Conservation (phyloP, 2,113 vertebrate species). For the Pheucticus melanocephalus region DNA sequence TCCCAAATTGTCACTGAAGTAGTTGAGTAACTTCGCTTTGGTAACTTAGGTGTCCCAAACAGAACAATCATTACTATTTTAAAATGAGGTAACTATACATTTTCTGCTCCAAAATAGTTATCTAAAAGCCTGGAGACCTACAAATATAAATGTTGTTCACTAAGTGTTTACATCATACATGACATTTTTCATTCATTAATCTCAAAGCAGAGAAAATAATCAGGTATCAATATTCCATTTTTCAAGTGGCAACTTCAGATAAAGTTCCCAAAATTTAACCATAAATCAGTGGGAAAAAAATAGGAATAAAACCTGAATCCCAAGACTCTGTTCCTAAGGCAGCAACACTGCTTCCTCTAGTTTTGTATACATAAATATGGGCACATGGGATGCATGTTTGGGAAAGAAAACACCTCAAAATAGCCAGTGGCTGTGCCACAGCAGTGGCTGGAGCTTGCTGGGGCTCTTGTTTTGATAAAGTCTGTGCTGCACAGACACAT, state of each 20-base stretch:
- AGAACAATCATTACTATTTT: not conserved
- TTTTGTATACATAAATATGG: not conserved
- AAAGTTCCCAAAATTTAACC: not conserved
- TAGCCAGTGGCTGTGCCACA: not conserved
- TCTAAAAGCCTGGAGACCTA: not conserved
- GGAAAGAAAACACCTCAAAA: conserved; percentile 33
- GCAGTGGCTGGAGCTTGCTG: not conserved
- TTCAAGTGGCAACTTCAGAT: not conserved
- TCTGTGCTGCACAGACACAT: not conserved
- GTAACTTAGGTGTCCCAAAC: not conserved
- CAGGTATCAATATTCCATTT: not conserved
- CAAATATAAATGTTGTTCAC: not conserved
- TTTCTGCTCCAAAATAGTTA: not conserved
- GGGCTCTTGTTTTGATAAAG: conserved; percentile 57
- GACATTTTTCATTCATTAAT: not conserved
- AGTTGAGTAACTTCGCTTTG: not conserved
- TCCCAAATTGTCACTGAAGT: not conserved
- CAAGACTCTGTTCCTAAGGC: not conserved
- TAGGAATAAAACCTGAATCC: not conserved
- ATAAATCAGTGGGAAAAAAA: not conserved
- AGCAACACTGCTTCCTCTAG: not conserved
- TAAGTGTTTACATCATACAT: not conserved
- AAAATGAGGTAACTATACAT: not conserved
- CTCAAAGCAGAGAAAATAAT: not conserved
- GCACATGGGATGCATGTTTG: not conserved